Percentiles rank a stretch among this genome's conserved stretches.
Evolutionary conservation across 2,888 invertebrate species (phyloP).

Genomic region (Rhingia rostrata): DNA sequence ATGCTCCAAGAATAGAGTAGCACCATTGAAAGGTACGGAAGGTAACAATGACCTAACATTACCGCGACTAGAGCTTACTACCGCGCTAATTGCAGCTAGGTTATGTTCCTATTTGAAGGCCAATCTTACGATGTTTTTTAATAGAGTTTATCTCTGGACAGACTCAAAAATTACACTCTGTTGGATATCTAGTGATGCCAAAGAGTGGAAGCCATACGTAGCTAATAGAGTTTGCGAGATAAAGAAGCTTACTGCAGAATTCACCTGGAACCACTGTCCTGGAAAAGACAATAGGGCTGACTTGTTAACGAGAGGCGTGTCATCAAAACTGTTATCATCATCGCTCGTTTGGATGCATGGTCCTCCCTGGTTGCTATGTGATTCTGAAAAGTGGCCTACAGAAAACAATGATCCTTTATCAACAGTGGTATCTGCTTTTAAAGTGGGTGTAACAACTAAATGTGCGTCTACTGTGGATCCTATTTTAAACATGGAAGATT

Average conservation of each 20-base stretch:
- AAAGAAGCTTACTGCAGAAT: neutral
- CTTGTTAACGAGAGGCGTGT: slow-evolving; percentile 22
- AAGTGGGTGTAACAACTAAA: too few species aligned
- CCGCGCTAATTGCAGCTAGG: slow-evolving; percentile 29
- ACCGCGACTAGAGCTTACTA: slow-evolving; percentile 14
- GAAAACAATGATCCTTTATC: too few species aligned
- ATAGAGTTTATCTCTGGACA: slow-evolving; percentile 14
- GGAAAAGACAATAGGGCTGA: slow-evolving; percentile 20
- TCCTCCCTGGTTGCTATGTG: too few species aligned
- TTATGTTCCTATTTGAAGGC: slow-evolving; percentile 23
- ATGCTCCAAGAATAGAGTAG: slow-evolving; percentile 32
- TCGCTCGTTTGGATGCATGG: neutral
- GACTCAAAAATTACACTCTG: slow-evolving; percentile 25
- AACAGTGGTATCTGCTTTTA: too few species aligned
- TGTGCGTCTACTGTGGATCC: too few species aligned
- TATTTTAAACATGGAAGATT: too few species aligned
- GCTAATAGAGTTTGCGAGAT: slow-evolving; percentile 20
- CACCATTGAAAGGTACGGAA: slow-evolving; percentile 10
- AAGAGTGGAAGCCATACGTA: slow-evolving; percentile 16
- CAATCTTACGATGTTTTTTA: slow-evolving; percentile 7
- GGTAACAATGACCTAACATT: slow-evolving; percentile 14
- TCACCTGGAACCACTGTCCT: neutral
- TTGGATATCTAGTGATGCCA: slow-evolving; percentile 2
- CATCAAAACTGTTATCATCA: neutral
- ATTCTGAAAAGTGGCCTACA: too few species aligned